Percentiles rank a stretch among this genome's conserved stretches.
phyloP scores from a whole-genome alignment of 2,888 invertebrate genomes.

The Epistrophe eligans region DNA sequence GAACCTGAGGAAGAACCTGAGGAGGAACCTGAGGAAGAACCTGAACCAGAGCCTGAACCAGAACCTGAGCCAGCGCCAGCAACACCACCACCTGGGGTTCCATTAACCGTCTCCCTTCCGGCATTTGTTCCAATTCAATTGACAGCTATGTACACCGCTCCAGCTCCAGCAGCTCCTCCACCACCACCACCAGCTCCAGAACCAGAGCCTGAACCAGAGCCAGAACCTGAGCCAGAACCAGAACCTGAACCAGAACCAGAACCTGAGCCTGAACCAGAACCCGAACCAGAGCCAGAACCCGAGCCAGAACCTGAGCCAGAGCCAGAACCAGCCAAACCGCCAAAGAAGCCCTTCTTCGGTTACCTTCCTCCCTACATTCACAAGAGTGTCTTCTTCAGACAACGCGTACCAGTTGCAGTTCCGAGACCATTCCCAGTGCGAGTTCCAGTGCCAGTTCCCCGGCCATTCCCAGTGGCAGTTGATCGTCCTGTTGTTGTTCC shows the following conservation, averaged over 20 bases:
- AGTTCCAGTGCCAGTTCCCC: conserved; percentile 57
- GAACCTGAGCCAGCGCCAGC: conserved; percentile 62
- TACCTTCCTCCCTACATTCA: conserved; percentile 38
- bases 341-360: conserved; percentile 38
- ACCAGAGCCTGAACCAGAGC: conserved; percentile 79
- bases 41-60: conserved; percentile 62
- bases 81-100: conserved; percentile 80
- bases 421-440: conserved; percentile 54
- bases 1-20: conserved; percentile 81
- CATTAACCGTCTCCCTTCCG: conserved; percentile 81
- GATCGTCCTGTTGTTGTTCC: conserved; percentile 49
- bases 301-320: conserved; percentile 6
- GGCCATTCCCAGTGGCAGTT: conserved; percentile 53
- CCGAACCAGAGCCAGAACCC: conserved; percentile 72
- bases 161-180: conserved; percentile 82
- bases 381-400: conserved; percentile 57
- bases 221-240: conserved; percentile 59
- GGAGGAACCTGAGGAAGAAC: conserved; percentile 77
- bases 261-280: conserved; percentile 66
- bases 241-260: conserved; percentile 69
- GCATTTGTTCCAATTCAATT: conserved; percentile 83
- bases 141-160: conserved; percentile 83
- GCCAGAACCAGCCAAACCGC: conserved; percentile 29
- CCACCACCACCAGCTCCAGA: conserved; percentile 81
- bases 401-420: conserved; percentile 58